Base-by-base conservation (phyloP, 2,888 invertebrate species). In the Oligia strigilis region DNA sequence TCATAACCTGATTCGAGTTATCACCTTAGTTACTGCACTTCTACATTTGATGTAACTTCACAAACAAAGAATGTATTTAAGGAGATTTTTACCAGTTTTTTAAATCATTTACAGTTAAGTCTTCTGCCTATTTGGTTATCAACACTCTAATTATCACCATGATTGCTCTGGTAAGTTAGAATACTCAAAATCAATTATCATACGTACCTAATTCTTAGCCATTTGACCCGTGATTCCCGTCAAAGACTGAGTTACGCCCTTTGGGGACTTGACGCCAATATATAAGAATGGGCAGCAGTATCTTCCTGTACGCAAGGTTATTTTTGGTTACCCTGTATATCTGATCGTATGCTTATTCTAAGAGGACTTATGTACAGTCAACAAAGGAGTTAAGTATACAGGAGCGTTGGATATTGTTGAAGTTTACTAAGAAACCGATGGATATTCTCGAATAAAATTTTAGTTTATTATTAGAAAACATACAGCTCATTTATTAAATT, bases 11-110 rank as follows among this genome's bases (percentile, higher is more conserved):
- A 94, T 93, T 91, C 89, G 89, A 92, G 92, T 96, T 96, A 96
- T 96, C 96, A 96, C 96, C 93, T 96, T 75, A 86, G 90, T 93
- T 91, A 89, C 92, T 88, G 90, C 90, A 90, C 92, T 91, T 92
- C 89, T 92, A 82, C 92, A 93, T 90, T 93, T 93, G 92, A 88
- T 94, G 95, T 92, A 94, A 95, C 93, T 93, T 86, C 87, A 93
- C 94, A 94, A 95, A 95, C 93, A 94, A 90, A 86, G 77, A 88
- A 83, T 89, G 93, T 96, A 96, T 96, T 96, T 96, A 96, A 96
- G 93, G 91, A 87, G 92, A 90, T 82, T 82, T 80, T 82, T 78
- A 74, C 6, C 71, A 80, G 77, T 73, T 83, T 77, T 91, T 89
- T 87, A 83, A 88, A 93, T 91, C 94, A 95, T 91, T 94, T 85